Percentiles rank a stretch among this genome's conserved stretches.
phyloP scores from a whole-genome alignment of 2,113 vertebrate species.

The Corythornis cristatus region DNA sequence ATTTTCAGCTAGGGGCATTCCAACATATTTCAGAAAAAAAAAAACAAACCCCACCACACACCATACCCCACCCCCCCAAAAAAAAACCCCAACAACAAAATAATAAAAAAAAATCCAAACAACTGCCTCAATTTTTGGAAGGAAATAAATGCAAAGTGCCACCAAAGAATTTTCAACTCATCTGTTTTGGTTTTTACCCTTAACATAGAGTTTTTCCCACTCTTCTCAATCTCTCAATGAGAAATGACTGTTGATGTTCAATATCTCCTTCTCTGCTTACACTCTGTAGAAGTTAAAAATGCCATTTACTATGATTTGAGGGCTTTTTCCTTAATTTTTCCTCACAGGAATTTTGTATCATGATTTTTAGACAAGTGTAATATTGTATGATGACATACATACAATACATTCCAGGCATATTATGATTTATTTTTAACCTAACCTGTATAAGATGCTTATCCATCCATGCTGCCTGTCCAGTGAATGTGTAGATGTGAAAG shows the following conservation, averaged over 20 bases:
- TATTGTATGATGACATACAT: fast-evolving
- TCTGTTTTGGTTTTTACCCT: neutral
- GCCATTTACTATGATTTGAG: neutral
- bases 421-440: neutral
- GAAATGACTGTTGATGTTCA: neutral
- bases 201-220: neutral
- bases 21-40: neutral
- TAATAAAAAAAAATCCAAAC: neutral
- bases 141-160: neutral
- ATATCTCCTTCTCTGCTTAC: neutral
- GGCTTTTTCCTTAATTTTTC: neutral
- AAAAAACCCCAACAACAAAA: too few relatives aligned
- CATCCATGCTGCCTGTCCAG: neutral
- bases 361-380: neutral
- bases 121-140: neutral
- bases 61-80: too few relatives aligned
- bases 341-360: neutral
- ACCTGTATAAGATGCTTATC: neutral
- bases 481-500: neutral
- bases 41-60: too few relatives aligned
- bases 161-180: neutral
- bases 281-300: neutral
- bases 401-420: neutral
- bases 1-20: neutral
- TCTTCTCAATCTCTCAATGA: neutral